These are phyloP conservation scores for Lates calcarifer DNA, from an alignment of 2,113 vertebrate species.

Conservation along the genomic window DNA sequence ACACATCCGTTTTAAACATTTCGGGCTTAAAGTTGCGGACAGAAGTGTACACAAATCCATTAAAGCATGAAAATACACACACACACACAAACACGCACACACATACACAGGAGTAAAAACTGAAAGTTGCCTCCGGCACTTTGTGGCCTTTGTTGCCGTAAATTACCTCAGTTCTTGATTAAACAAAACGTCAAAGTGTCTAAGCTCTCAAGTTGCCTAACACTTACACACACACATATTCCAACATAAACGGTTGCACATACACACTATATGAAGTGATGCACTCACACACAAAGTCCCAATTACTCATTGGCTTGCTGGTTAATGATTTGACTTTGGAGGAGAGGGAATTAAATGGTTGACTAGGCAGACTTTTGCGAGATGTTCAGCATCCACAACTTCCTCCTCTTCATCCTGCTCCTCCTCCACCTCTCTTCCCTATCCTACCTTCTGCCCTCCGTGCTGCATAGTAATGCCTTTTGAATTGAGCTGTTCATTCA, in stretches of 20 bases:
- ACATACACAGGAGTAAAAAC: slow-evolving; percentile 6
- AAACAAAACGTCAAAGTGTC: slow-evolving; percentile 74
- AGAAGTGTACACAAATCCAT: slow-evolving; percentile 2
- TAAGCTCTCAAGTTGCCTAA: slow-evolving; percentile 73
- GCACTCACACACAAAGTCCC: slow-evolving; percentile 48
- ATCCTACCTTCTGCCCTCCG: slow-evolving; percentile 48
- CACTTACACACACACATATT: slow-evolving; percentile 39
- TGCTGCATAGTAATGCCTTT: slow-evolving; percentile 70
- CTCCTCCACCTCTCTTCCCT: slow-evolving; percentile 42
- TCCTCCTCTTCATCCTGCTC: slow-evolving; percentile 34
- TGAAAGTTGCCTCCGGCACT: slow-evolving; percentile 56
- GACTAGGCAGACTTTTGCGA: slow-evolving; percentile 72
- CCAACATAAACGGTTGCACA: slow-evolving; percentile 14
- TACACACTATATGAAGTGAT: slow-evolving; percentile 32
- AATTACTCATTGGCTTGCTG: slow-evolving; percentile 78
- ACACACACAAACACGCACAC: not conserved
- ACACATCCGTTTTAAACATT: not conserved
- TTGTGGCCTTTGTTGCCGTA: slow-evolving; percentile 68
- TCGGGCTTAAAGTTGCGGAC: not conserved
- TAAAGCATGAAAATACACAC: not conserved
- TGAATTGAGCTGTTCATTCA: slow-evolving; percentile 81
- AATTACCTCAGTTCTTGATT: slow-evolving; percentile 79
- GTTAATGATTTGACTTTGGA: slow-evolving; percentile 78
- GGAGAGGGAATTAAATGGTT: slow-evolving; percentile 77
- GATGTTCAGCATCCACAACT: slow-evolving; percentile 62